A percentile compares a stretch with the other conserved stretches of the same genome.
phyloP scores from a whole-genome alignment of 2,797 vertebrate species.

The Rachycentron canadum region DNA sequence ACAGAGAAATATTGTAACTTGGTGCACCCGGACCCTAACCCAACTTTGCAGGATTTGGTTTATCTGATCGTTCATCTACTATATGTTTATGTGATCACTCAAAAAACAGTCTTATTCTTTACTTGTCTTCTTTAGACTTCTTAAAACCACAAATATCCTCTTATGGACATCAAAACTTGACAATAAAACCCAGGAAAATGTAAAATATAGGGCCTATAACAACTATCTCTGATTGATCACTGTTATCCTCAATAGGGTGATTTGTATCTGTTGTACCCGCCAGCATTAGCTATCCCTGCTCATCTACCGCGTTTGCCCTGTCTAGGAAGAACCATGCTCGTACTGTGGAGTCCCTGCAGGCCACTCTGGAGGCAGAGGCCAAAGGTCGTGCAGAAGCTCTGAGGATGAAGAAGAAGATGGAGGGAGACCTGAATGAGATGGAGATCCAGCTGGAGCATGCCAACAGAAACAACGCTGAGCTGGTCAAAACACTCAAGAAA shows the following conservation, averaged over 20 bases:
- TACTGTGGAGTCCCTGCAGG: slow-evolving; percentile 86
- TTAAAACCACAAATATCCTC: too few species aligned
- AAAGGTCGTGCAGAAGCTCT: slow-evolving; percentile 83
- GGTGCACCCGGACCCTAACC: too few species aligned
- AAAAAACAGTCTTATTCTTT: too few species aligned
- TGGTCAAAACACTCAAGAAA: slow-evolving; percentile 84
- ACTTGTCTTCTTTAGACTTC: too few species aligned
- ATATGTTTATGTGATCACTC: too few species aligned
- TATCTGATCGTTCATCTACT: too few species aligned
- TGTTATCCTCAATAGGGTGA: background rate
- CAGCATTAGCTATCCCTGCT: background rate
- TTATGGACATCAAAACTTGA: too few species aligned
- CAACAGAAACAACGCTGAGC: slow-evolving; percentile 84
- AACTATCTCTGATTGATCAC: too few species aligned
- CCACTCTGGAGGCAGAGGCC: slow-evolving; percentile 85
- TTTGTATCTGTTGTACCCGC: background rate
- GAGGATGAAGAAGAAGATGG: slow-evolving; percentile 87
- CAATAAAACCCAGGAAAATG: too few species aligned
- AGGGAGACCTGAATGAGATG: slow-evolving; percentile 85
- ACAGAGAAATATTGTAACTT: too few species aligned
- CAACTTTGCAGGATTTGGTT: too few species aligned
- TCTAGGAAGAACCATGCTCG: slow-evolving; percentile 86
- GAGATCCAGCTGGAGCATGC: slow-evolving; percentile 85
- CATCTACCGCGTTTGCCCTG: background rate
- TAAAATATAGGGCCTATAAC: too few species aligned